phyloP scores from a whole-genome alignment of 2,113 vertebrate species.

The Phalacrocorax pelagicus region DNA sequence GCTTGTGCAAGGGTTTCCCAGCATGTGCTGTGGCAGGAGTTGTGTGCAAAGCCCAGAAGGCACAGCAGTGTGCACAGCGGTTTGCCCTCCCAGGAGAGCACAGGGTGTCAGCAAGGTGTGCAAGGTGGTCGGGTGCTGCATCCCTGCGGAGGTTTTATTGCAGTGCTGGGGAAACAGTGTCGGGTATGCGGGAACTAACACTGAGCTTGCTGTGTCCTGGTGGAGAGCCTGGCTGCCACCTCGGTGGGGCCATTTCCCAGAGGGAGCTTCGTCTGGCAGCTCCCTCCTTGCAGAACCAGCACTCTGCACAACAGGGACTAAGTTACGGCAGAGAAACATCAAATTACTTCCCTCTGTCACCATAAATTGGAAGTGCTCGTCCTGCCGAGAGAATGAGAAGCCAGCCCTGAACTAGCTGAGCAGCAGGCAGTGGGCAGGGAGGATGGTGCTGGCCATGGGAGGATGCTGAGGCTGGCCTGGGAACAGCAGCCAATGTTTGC shows the following conservation, averaged over 20 bases:
- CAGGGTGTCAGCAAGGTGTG: accelerated
- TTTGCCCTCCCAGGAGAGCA: background rate
- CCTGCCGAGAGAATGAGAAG: background rate
- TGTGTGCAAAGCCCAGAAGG: background rate
- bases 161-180: background rate
- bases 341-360: background rate
- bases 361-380: background rate
- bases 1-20: background rate
- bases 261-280: background rate
- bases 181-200: accelerated
- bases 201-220: background rate
- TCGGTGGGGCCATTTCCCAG: accelerated
- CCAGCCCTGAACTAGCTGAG: background rate
- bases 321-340: background rate
- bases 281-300: background rate
- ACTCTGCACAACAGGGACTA: accelerated
- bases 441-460: background rate
- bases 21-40: background rate
- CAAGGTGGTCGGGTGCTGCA: background rate
- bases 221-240: background rate
- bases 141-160: background rate
- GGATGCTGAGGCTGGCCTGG: background rate
- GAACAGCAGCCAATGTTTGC: background rate
- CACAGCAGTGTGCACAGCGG: background rate
- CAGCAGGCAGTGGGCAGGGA: background rate